Percentiles rank a stretch among this genome's conserved stretches.
These are phyloP conservation scores for Melanostigma gelatinosum DNA, from an alignment of 2,113 vertebrate genomes.

Conservation along the genomic window DNA sequence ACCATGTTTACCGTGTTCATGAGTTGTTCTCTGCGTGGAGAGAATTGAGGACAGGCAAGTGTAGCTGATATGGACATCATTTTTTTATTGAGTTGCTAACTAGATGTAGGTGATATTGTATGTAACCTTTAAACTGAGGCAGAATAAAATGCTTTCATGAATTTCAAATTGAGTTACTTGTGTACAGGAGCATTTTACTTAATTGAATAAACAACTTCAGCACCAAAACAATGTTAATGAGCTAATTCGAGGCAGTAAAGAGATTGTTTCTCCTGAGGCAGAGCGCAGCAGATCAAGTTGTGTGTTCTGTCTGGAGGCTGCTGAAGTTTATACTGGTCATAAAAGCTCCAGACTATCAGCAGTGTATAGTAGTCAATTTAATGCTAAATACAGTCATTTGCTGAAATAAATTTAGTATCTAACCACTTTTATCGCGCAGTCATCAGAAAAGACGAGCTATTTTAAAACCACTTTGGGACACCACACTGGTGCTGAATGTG, in stretches of 20 bases:
- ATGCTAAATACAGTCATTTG: slow-evolving; percentile 37
- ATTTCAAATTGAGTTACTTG: slow-evolving; percentile 22
- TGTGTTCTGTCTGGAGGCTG: slow-evolving; percentile 36
- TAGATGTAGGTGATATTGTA: neutral
- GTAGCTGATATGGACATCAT: neutral
- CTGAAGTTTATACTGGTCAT: slow-evolving; percentile 19
- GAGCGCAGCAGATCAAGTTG: slow-evolving; percentile 19
- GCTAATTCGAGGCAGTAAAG: slow-evolving; percentile 18
- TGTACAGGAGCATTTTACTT: slow-evolving; percentile 23
- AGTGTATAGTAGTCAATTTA: slow-evolving; percentile 23
- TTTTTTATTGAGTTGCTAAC: neutral
- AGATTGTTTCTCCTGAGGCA: slow-evolving; percentile 42
- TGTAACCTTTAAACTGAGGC: slow-evolving; percentile 15
- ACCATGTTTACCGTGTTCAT: neutral
- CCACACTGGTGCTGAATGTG: neutral
- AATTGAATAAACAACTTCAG: slow-evolving; percentile 31
- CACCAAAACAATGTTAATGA: slow-evolving; percentile 43
- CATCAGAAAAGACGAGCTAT: neutral
- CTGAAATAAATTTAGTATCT: slow-evolving; percentile 32
- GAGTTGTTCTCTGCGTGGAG: slow-evolving; percentile 1
- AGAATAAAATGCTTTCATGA: slow-evolving; percentile 3
- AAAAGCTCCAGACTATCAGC: slow-evolving; percentile 14
- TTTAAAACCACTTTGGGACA: neutral
- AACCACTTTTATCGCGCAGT: slow-evolving; percentile 15
- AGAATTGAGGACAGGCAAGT: neutral